Evolutionary conservation across 2,113 vertebrate species (phyloP).

Genomic region (Candoia aspera): DNA sequence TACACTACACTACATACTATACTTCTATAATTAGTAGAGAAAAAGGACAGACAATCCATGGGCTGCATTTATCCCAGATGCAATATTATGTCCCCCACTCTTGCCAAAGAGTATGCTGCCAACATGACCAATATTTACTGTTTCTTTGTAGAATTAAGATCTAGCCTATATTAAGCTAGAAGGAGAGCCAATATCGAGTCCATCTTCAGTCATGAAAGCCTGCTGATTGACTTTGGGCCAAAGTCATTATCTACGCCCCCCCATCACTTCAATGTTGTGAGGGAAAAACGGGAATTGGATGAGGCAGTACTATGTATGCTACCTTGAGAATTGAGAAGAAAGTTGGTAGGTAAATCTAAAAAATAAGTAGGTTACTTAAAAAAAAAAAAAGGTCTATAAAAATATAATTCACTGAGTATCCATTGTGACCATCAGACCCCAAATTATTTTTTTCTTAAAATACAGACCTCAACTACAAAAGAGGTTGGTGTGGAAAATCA

Average conservation of each 20-base stretch:
- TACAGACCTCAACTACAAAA: not conserved
- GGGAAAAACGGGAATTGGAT: not conserved
- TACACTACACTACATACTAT: not conserved
- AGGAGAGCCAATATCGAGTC: too few relatives aligned
- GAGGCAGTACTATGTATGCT: not conserved
- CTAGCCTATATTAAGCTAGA: too few relatives aligned
- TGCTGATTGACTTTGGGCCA: too few relatives aligned
- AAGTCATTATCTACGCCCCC: too few relatives aligned
- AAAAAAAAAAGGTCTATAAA: not conserved
- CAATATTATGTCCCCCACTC: not conserved
- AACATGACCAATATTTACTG: too few relatives aligned
- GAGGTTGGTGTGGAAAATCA: not conserved
- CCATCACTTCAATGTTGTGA: too few relatives aligned
- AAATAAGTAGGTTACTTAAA: not conserved
- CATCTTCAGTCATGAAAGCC: too few relatives aligned
- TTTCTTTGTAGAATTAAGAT: too few relatives aligned
- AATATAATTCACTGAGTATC: not conserved
- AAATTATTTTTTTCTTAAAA: not conserved
- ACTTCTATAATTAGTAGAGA: not conserved
- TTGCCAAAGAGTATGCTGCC: not conserved
- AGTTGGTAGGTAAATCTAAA: not conserved
- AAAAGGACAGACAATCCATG: not conserved
- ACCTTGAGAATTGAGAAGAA: not conserved
- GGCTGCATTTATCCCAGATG: not conserved
- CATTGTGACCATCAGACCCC: not conserved